Evolutionary conservation across 2,797 vertebrate genomes (phyloP), one percentile per base, ranked within the genome.

Genomic region (Megalops cyprinoides): DNA sequence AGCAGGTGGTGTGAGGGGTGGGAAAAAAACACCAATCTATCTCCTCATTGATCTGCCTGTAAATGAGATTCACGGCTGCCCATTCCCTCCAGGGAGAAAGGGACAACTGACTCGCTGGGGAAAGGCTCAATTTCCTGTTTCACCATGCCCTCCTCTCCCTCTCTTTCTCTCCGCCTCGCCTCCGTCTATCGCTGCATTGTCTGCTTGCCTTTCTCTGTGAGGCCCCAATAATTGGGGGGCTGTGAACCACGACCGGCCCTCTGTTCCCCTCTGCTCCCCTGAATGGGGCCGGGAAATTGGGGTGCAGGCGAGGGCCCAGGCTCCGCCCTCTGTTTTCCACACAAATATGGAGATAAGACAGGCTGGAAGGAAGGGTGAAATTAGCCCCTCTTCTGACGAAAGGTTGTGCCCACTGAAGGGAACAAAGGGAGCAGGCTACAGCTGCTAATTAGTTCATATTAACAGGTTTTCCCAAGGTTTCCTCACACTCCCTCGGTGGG

Each of bases 1-100:
- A 77, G 79, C 58, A 55, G 82, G 76, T 79, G 23, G 79, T 81
- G 80, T 75, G 80, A 83, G 62, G 49, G 79, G 34, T 48, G 46
- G 37, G 67, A 39, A 7, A 9, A 71, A n/a, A 71, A 37, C 20
- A 39, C 55, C 46, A 74, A 82, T 83, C 71, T 76, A 76, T 58
- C 62, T 49, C 37, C 51, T 78, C 67, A 82, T 77, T 82, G 81
- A 81, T 83, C 48, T 51, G 49, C 76, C 31, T 67, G 18, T 18
- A 71, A 44, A 71, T 42, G 39, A 42, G 67, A 71, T 71, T 71
- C 67, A 44, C 67, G 42, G 67, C 67, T 10, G n/a, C 67, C 67
- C 67, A n/a, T 71, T 23, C 37, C 67, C 37, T 44, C 39, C 67
- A 71, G 67, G 37, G 67, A 20, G 39, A 71, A 10, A 71, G 10